Percentiles rank a stretch among this genome's conserved stretches.
Conservation (phyloP, 2,113 vertebrate species). For the Puma concolor region DNA sequence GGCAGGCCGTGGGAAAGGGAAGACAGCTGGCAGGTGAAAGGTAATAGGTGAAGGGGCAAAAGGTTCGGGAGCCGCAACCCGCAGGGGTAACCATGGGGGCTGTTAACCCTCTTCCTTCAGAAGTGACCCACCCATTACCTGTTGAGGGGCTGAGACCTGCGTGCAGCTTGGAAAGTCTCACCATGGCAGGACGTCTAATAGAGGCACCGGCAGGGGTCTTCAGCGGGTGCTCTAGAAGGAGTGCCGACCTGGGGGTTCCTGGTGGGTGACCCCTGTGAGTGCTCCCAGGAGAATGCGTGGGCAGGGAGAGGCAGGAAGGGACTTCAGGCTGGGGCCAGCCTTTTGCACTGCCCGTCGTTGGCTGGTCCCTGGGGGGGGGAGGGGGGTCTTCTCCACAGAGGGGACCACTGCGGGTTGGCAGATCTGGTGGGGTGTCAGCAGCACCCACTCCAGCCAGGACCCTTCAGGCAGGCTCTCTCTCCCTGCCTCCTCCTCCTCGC, state of each 20-base stretch:
- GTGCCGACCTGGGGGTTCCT: accelerated
- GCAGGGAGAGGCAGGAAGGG: background rate
- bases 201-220: background rate
- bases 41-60: no score
- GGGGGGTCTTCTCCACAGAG: accelerated
- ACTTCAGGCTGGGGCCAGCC: background rate
- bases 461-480: no score
- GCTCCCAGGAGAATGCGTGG: accelerated
- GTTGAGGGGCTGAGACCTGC: background rate
- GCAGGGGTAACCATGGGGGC: background rate
- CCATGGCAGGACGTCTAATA: background rate
- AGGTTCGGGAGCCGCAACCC: background rate
- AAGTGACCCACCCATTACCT: background rate
- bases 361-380: background rate
- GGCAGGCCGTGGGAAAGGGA: background rate
- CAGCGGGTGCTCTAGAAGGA: accelerated
- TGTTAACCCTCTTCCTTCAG: background rate
- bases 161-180: background rate
- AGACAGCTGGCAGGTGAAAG: no score
- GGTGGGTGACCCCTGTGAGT: background rate
- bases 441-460: background rate
- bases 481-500: background rate
- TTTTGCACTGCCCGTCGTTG: background rate
- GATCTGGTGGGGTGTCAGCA: background rate
- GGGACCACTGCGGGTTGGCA: background rate